Conservation (phyloP, 2,113 vertebrate genomes). For the Panurus biarmicus region DNA sequence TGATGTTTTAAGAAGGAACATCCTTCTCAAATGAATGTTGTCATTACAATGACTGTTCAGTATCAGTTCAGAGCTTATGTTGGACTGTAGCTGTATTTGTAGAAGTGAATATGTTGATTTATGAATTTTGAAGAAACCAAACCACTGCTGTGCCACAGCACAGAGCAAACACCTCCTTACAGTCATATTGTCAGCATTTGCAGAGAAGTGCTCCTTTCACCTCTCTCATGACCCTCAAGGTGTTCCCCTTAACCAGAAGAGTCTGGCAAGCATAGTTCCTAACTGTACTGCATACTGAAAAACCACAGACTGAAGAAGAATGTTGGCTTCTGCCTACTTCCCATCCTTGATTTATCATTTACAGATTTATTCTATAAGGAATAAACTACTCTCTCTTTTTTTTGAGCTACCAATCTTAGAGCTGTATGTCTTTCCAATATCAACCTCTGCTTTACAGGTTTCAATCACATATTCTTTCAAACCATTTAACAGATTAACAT, state of each 20-base stretch:
- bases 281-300: background rate
- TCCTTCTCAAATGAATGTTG: background rate
- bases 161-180: background rate
- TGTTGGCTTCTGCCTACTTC: background rate
- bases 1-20: background rate
- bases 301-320: background rate
- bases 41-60: background rate
- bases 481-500: background rate
- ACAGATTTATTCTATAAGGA: background rate
- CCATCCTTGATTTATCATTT: background rate
- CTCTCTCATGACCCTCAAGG: background rate
- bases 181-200: background rate
- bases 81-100: background rate
- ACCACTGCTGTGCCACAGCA: background rate
- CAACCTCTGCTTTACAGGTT: background rate
- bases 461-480: background rate
- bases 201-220: background rate
- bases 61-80: background rate
- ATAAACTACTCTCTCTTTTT: background rate
- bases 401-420: background rate
- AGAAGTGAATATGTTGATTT: background rate
- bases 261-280: background rate
- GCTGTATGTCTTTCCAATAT: background rate
- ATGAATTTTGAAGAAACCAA: background rate
- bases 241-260: background rate